Percentiles rank a stretch among this genome's conserved stretches.
phyloP scores from a whole-genome alignment of 2,888 invertebrate species.

The Andrena dorsata region DNA sequence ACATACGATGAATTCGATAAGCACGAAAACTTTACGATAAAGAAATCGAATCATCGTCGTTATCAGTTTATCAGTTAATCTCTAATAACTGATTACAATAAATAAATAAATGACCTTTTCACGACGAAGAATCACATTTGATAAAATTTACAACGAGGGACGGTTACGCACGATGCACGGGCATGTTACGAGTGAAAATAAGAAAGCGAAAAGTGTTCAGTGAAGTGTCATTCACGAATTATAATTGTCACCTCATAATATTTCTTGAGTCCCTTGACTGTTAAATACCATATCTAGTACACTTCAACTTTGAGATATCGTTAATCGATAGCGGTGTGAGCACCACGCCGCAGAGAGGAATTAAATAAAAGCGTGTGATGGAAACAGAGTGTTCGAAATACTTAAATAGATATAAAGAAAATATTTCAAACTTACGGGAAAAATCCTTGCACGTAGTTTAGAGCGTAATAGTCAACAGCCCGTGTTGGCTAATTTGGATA shows the following conservation, averaged over 20 bases:
- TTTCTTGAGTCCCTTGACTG: not conserved
- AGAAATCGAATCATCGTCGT: slow-evolving; percentile 12
- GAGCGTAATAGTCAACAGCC: not conserved
- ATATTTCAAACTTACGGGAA: slow-evolving; percentile 31
- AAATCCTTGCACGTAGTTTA: not conserved
- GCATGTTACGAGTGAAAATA: not conserved
- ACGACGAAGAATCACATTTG: not conserved
- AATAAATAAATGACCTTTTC: not conserved
- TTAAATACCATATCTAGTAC: not conserved
- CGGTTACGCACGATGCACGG: not conserved
- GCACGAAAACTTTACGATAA: slow-evolving; percentile 46
- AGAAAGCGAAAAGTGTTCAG: not conserved
- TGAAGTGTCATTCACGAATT: not conserved
- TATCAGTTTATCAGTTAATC: slow-evolving; percentile 20
- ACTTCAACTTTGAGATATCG: not conserved
- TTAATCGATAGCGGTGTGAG: not conserved
- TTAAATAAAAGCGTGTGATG: not conserved
- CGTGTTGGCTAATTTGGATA: not conserved
- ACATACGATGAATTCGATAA: slow-evolving; percentile 3
- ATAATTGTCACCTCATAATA: too few relatives aligned
- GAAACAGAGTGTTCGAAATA: not conserved
- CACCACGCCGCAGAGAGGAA: not conserved
- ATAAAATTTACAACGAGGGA: not conserved
- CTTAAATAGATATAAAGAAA: not conserved
- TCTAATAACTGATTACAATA: too few relatives aligned